Percentiles rank a stretch among this genome's conserved stretches.
phyloP scores from a whole-genome alignment of 2,797 vertebrate genomes.

The Acropternis orthonyx region DNA sequence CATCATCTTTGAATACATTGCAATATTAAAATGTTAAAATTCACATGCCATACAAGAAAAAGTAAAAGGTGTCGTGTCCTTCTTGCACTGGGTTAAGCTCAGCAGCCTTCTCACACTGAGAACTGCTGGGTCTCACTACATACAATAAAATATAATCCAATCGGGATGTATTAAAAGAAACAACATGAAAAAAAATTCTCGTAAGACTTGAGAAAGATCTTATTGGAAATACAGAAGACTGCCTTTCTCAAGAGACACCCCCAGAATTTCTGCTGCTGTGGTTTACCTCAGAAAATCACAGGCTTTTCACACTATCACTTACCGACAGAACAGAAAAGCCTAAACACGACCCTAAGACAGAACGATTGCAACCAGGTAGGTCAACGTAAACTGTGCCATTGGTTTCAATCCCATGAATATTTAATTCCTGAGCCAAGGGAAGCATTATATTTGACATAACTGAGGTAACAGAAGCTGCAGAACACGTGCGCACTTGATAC shows the following conservation, averaged over 20 bases:
- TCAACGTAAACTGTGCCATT: neutral
- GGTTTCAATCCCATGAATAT: neutral
- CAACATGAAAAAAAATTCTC: neutral
- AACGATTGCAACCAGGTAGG: neutral
- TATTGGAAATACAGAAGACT: neutral
- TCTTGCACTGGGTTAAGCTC: fast-evolving
- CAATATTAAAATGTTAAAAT: neutral
- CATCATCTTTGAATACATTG: neutral
- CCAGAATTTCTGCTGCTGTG: neutral
- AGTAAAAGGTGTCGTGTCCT: neutral
- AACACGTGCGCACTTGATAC: neutral
- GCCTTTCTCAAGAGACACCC: neutral
- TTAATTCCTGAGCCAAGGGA: neutral
- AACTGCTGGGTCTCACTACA: neutral
- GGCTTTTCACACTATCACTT: neutral
- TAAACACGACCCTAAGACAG: neutral
- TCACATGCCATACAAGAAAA: neutral
- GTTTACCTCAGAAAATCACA: neutral
- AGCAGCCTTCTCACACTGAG: neutral
- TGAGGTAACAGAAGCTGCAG: neutral
- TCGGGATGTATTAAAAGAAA: neutral
- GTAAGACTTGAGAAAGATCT: neutral
- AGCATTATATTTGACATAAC: neutral
- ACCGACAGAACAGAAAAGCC: neutral
- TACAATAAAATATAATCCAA: neutral